Evolutionary conservation across 2,888 invertebrate species (phyloP), one percentile per base, ranked within the genome.

Genomic region (Ormyrus pomaceus): DNA sequence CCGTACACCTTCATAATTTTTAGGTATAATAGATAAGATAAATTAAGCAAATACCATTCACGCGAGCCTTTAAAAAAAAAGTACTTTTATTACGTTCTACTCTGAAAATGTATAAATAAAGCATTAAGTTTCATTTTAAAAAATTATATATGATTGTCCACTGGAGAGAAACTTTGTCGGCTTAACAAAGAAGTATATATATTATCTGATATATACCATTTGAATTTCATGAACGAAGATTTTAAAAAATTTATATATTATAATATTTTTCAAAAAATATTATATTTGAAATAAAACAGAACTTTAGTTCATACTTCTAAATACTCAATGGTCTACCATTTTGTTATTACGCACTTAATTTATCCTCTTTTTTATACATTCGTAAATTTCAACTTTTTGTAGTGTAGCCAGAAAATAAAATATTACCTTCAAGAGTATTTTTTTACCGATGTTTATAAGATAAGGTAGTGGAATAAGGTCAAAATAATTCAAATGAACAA

Each of bases 251-350:
- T 48, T 70, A 70, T 80, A 71, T 51, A 48, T 65, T 53, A 77
- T 70, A 68, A 79, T 80, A 77, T 80, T 77, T 80, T 80, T 69
- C 51, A 80, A 69, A 69, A 59, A 72, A 72, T 65, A 55, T 70
- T 68, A 80, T 69, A 68, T 76, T 59, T 64, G 46, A 69, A 80
- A 80, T 76, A 77, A 80, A 80, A 69, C 34, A 59, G 48, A 70
- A 76, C 58, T 77, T 77, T 64, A 70, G 75, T 77, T 77, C 10
- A 53, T 58, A 34, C n/a, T 66, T 66, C 34, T 53, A 64, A 69
- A 68, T 72, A 68, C 69, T 80, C 53, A 64, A 68, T 77, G n/a
- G 53, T 74, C 5, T 50, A 3, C 10, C 9, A 48, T 58, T 48
- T 58, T 51, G n/a, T 46, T 56, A 11, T 53, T 6, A 9, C 45